Percentiles rank a stretch among this genome's conserved stretches.
Conservation (phyloP, 2,888 invertebrate genomes). For the Netelia virgata region DNA sequence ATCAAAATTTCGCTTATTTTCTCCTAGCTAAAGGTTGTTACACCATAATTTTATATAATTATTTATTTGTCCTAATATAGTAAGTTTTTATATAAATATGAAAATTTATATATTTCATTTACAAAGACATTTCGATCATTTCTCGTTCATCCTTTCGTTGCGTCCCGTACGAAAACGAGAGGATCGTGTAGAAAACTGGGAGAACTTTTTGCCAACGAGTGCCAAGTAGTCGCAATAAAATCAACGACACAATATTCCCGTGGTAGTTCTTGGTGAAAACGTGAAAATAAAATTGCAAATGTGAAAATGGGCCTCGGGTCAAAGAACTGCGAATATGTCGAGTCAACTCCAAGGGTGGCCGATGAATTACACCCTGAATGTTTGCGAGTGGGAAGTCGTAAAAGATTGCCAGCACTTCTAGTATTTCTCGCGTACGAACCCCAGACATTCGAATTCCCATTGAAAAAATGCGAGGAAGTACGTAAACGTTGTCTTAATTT, state of each 20-base stretch:
- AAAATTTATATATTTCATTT: too few species aligned
- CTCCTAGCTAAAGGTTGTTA: too few species aligned
- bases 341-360: constrained; percentile 11
- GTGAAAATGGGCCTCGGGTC: constrained; percentile 7
- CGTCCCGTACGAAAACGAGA: too few species aligned
- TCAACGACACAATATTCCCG: neutral
- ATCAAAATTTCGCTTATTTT: too few species aligned
- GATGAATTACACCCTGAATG: constrained; percentile 49
- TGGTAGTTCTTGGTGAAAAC: neutral
- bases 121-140: too few species aligned
- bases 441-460: constrained; percentile 65
- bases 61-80: too few species aligned
- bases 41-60: too few species aligned
- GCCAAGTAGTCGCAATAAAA: neutral
- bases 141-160: too few species aligned
- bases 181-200: too few species aligned
- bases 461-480: neutral
- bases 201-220: too few species aligned
- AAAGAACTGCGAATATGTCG: constrained; percentile 23
- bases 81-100: too few species aligned
- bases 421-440: constrained; percentile 75
- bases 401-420: constrained; percentile 78
- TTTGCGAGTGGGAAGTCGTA: constrained; percentile 77
- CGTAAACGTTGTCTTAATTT: too few species aligned
- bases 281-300: neutral